A percentile compares a stretch with the other conserved stretches of the same genome.
Conservation (phyloP, 1,140 invertebrate genomes). For the Mya arenaria region DNA sequence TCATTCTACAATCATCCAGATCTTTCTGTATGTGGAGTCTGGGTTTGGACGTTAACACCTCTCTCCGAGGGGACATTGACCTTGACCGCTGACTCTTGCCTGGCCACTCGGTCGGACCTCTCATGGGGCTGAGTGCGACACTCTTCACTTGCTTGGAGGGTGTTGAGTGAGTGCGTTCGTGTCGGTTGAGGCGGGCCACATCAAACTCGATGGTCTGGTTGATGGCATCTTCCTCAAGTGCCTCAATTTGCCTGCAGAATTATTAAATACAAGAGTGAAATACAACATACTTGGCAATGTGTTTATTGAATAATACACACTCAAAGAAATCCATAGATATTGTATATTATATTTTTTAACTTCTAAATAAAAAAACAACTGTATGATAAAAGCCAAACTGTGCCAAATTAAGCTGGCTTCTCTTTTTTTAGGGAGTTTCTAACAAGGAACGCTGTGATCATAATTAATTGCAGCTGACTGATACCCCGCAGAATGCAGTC, state of each 20-base stretch:
- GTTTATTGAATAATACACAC: too few species aligned
- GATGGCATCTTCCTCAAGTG: slow-evolving; percentile 48
- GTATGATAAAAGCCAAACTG: too few species aligned
- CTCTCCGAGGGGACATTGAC: slow-evolving; percentile 25
- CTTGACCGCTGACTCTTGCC: slow-evolving; percentile 42
- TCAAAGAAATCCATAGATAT: too few species aligned
- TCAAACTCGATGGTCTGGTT: slow-evolving; percentile 63
- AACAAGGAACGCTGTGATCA: too few species aligned
- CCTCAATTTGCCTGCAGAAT: slow-evolving; percentile 28
- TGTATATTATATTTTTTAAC: too few species aligned
- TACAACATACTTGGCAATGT: too few species aligned
- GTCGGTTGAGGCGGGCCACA: slow-evolving; percentile 52
- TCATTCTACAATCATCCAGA: slow-evolving; percentile 58
- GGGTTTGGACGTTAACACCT: background rate
- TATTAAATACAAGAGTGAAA: too few species aligned
- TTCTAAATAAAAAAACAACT: too few species aligned
- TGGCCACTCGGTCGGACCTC: slow-evolving; percentile 10
- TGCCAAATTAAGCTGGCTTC: too few species aligned
- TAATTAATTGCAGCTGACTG: too few species aligned
- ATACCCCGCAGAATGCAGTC: too few species aligned
- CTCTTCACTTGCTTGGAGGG: slow-evolving; percentile 53
- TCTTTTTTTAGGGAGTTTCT: too few species aligned
- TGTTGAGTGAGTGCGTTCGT: slow-evolving; percentile 63
- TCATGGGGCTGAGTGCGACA: slow-evolving; percentile 50
- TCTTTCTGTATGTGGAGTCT: slow-evolving; percentile 49